Percentiles rank a stretch among this genome's conserved stretches.
These are phyloP conservation scores for Cosmia trapezina DNA, from an alignment of 2,888 invertebrate species.

Conservation along the genomic window DNA sequence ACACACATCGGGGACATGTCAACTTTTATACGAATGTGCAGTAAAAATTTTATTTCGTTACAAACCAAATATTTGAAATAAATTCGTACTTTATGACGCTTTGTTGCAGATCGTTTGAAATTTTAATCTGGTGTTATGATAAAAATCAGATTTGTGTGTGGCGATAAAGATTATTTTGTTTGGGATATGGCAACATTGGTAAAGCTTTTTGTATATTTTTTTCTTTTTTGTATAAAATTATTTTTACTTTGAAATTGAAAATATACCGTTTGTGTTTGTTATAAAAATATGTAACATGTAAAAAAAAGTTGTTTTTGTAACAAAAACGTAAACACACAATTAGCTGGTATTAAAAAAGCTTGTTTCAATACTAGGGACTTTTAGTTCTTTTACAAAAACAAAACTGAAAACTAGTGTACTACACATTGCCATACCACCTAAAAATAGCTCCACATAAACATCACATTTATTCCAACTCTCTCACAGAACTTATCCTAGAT, in stretches of 20 bases:
- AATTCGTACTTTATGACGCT: constrained; percentile 51
- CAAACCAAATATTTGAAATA: constrained; percentile 54
- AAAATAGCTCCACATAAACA: constrained; percentile 4
- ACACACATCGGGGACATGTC: constrained; percentile 32
- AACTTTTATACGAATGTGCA: constrained; percentile 27
- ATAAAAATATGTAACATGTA: background rate
- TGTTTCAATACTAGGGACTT: too few relatives aligned
- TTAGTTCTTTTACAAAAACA: background rate
- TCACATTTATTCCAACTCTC: background rate
- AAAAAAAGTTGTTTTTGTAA: background rate
- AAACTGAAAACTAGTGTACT: background rate
- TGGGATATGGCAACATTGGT: constrained; percentile 19
- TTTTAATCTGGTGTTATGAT: constrained; percentile 58
- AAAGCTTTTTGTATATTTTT: constrained; percentile 4
- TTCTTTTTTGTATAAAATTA: background rate
- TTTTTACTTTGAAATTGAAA: constrained; percentile 3
- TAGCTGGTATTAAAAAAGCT: background rate
- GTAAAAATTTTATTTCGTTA: constrained; percentile 38
- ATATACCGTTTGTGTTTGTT: background rate
- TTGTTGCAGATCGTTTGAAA: constrained; percentile 55
- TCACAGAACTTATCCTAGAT: constrained; percentile 17
- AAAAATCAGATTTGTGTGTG: constrained; percentile 59
- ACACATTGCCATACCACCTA: background rate
- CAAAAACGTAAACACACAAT: background rate
- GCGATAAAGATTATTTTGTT: constrained; percentile 54